Evolutionary conservation across 2,888 invertebrate genomes (phyloP).

Genomic region (Apamea anceps): DNA sequence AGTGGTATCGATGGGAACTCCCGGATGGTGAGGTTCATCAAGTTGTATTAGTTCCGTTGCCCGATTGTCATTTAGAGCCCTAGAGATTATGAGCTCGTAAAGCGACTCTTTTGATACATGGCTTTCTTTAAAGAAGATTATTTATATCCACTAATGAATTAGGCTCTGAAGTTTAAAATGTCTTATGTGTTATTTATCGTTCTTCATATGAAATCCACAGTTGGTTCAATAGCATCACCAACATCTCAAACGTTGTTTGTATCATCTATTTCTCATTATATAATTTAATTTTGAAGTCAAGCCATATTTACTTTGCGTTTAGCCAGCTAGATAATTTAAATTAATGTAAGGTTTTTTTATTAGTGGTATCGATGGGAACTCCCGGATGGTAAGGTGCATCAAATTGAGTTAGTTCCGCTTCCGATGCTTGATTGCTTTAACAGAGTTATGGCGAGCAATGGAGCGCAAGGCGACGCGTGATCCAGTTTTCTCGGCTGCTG

Average conservation of each 20-base stretch:
- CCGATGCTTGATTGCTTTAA: constrained; percentile 26
- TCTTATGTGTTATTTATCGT: neutral
- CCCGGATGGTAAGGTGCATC: constrained; percentile 44
- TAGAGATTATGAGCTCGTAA: constrained; percentile 30
- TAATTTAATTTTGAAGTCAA: neutral
- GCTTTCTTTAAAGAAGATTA: constrained; percentile 13
- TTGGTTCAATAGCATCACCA: neutral
- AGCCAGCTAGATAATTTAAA: constrained; percentile 45
- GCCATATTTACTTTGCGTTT: constrained; percentile 14
- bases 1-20: constrained; percentile 48
- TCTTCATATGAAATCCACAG: neutral
- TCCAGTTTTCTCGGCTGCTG: constrained; percentile 24
- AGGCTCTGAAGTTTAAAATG: neutral
- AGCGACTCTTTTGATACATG: neutral
- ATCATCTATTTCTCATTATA: neutral
- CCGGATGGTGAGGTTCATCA: constrained; percentile 52
- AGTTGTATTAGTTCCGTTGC: constrained; percentile 48
- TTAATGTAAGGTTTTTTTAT: constrained; percentile 60
- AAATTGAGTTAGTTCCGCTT: constrained; percentile 39
- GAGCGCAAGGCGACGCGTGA: constrained; percentile 11
- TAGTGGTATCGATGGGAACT: constrained; percentile 46
- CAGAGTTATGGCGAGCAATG: constrained; percentile 32
- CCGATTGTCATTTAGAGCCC: neutral
- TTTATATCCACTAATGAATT: constrained; percentile 7
- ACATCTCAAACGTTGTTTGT: too few species aligned